phyloP scores from a whole-genome alignment of 2,888 invertebrate species.

The Zootermopsis nevadensis region DNA sequence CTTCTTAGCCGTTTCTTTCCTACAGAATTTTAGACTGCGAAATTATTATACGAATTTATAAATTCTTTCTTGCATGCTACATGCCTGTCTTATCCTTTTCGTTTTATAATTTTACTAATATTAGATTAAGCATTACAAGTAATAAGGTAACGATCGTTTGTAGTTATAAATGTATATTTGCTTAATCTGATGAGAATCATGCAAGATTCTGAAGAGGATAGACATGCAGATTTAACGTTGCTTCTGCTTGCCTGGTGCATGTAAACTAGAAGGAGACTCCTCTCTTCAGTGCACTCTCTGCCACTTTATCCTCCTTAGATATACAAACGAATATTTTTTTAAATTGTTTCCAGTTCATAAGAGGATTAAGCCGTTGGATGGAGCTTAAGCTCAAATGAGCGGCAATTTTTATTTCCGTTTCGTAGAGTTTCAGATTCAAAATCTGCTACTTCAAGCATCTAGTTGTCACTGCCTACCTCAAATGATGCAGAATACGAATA shows the following conservation, averaged over 20 bases:
- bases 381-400: conserved; percentile 32
- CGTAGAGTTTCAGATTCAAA: neutral
- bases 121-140: no score
- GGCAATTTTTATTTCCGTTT: conserved; percentile 25
- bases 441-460: conserved; percentile 14
- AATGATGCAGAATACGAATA: neutral
- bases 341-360: conserved; percentile 43
- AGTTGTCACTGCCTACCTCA: conserved; percentile 4
- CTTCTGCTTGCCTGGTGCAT: neutral
- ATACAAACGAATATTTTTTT: conserved; percentile 25
- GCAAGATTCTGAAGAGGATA: neutral
- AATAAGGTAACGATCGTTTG: neutral
- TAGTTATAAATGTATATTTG: neutral
- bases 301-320: conserved; percentile 17
- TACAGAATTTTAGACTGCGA: no score
- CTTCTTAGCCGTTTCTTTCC: no score
- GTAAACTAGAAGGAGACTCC: neutral
- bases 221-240: neutral
- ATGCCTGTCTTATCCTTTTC: no score
- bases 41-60: no score
- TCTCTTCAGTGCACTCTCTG: neutral
- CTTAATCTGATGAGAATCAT: neutral
- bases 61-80: no score
- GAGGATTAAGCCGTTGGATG: conserved; percentile 18
- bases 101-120: no score